A percentile compares a stretch with the other conserved stretches of the same genome.
These are phyloP conservation scores for Sphinx pinastri DNA, from an alignment of 2,888 invertebrate species.

Conservation along the genomic window DNA sequence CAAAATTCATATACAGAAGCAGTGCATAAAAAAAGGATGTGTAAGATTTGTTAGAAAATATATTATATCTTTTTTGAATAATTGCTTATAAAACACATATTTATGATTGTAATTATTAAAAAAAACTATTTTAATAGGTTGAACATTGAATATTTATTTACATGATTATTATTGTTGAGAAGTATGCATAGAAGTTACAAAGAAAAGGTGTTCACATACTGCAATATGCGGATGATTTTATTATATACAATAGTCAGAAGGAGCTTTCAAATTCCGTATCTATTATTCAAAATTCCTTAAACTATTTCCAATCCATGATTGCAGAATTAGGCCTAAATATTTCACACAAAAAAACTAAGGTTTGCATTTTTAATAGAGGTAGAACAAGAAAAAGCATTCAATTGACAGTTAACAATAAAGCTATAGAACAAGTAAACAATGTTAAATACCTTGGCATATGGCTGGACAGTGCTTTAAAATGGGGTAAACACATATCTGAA, in stretches of 20 bases:
- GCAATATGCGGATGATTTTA: constrained; percentile 5
- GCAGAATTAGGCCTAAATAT: constrained; percentile 34
- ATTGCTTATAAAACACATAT: too few relatives aligned
- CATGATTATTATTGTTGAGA: too few relatives aligned
- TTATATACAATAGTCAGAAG: not conserved
- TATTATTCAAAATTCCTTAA: constrained; percentile 30
- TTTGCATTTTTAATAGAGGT: constrained; percentile 37
- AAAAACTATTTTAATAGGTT: too few relatives aligned
- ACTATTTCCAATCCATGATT: constrained; percentile 28
- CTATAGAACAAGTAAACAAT: constrained; percentile 32
- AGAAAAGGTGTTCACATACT: not conserved
- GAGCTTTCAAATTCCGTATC: not conserved
- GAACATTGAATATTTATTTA: too few relatives aligned
- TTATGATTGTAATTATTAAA: too few relatives aligned
- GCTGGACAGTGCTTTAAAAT: too few relatives aligned
- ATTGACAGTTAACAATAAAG: constrained; percentile 28
- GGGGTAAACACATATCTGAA: constrained; percentile 38
- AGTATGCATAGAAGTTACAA: too few relatives aligned
- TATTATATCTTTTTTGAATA: too few relatives aligned
- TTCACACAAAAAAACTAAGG: constrained; percentile 37
- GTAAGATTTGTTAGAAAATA: too few relatives aligned
- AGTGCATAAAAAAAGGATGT: too few relatives aligned
- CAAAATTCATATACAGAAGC: too few relatives aligned
- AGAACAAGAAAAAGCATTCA: constrained; percentile 20
- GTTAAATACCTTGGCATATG: too few relatives aligned